Base-by-base conservation (phyloP, 2,797 vertebrate genomes). In the Gymnoscopelus braueri region DNA sequence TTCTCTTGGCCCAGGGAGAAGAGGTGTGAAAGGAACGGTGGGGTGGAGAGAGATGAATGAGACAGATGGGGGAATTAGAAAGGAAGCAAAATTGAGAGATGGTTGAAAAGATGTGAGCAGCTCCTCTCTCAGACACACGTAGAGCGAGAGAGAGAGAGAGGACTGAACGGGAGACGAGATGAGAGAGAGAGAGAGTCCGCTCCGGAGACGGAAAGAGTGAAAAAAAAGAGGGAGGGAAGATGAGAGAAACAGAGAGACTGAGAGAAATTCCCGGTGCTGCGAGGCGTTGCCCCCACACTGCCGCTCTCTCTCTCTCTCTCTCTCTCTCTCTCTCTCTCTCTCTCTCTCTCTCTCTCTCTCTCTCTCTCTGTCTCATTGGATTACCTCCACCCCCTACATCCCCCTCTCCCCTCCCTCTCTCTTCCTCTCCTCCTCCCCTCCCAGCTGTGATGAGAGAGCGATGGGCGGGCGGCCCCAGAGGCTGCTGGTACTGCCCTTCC, bases 401-500 rank as follows among this genome's bases (percentile, higher is more conserved):
- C 83, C 71, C 65, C 26, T 60, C 65, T 71, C 66, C 50, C 69
- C 63, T 58, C 35, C 49, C 69, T 56, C 24, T 44, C 65, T 60
- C 66, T 72, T 67, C 76, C 48, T 24, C 59, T 74, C 58, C 49
- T 69, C 73, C 83, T 78, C 82, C 86, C 85, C 85, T 89, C 90
- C 91, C 89, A 92, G 91, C 90, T 92, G 90, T 93, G 90, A 87
- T 84, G 81, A 79, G 81, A 79, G 84, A 85, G 76, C 85, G 83
- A 82, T 83, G 84, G 83, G 82, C 83, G 73, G 79, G 79, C 82
- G 82, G 87, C 75, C 78, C 76, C 19, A 23, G 74, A 87, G 84
- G 87, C 83, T 82, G 87, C 84, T 88, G 85, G 84, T 88, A 78
- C 84, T 80, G 67, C 84, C 84, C 78, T 76, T 80, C 85, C 83